Evolutionary conservation across 2,888 invertebrate species (phyloP).

Genomic region (Geophilus truncorum): DNA sequence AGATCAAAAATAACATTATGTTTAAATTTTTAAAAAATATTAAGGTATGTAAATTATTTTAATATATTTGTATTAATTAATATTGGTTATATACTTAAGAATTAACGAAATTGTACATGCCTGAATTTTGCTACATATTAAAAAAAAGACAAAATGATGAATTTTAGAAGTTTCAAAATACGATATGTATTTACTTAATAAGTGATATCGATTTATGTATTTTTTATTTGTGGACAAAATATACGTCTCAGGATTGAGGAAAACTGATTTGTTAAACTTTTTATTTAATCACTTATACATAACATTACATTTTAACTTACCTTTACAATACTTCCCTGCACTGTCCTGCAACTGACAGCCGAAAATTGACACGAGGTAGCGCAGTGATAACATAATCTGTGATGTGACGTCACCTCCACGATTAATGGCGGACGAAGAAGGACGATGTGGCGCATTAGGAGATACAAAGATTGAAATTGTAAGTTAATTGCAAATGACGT

Average conservation of each 20-base stretch:
- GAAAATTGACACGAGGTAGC: too few species aligned
- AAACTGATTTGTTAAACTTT: neutral
- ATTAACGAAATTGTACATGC: neutral
- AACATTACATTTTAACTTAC: too few species aligned
- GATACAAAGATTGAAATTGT: too few species aligned
- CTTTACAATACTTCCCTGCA: too few species aligned
- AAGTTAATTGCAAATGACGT: too few species aligned
- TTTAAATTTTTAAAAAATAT: neutral
- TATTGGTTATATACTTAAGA: neutral
- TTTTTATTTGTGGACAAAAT: constrained; percentile 27
- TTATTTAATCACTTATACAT: neutral
- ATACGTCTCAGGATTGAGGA: constrained; percentile 20
- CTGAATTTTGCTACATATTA: neutral
- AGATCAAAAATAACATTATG: neutral
- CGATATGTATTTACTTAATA: neutral
- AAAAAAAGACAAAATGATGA: neutral
- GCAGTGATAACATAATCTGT: too few species aligned
- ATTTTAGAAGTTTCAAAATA: neutral
- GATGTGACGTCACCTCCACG: too few species aligned
- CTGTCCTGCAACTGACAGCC: too few species aligned
- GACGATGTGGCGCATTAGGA: too few species aligned
- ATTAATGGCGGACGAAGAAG: too few species aligned
- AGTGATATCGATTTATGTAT: neutral
- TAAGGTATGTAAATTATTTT: neutral
- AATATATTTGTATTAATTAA: neutral